These are phyloP conservation scores for Drosophila punjabiensis DNA, from an alignment of 1,140 invertebrate genomes.

Conservation along the genomic window DNA sequence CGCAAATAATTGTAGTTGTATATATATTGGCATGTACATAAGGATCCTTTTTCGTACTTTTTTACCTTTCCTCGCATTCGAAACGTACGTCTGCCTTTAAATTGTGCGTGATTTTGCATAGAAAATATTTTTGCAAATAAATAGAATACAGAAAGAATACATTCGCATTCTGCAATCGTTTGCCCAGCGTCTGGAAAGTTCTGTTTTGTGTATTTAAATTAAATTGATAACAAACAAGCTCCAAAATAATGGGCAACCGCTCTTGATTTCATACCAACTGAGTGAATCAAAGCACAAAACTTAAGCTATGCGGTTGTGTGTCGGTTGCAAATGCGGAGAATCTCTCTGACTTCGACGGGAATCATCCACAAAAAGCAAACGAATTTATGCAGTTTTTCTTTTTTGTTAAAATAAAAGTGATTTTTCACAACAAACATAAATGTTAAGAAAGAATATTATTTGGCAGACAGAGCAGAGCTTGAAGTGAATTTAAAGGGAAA, in stretches of 20 bases:
- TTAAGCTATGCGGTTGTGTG: conserved; percentile 14
- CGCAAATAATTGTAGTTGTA: conserved; percentile 52
- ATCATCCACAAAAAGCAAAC: conserved; percentile 27
- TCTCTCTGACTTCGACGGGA: conserved; percentile 21
- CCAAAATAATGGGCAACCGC: conserved; percentile 39
- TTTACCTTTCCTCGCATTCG: not conserved
- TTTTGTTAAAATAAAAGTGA: conserved; percentile 1
- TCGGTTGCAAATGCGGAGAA: conserved; percentile 21
- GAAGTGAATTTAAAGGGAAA: not conserved
- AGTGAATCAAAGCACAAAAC: conserved; percentile 17
- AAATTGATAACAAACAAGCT: conserved; percentile 50
- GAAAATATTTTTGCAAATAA: conserved; percentile 39
- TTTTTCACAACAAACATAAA: not conserved
- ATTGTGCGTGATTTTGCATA: conserved; percentile 56
- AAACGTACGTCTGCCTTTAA: conserved; percentile 31
- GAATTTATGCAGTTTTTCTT: conserved; percentile 4
- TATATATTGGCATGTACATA: conserved; percentile 10
- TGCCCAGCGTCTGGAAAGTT: conserved; percentile 51
- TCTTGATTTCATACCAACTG: conserved; percentile 26
- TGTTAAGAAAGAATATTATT: not conserved
- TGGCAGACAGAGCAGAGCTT: not conserved
- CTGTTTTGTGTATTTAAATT: conserved; percentile 47
- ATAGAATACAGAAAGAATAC: conserved; percentile 15
- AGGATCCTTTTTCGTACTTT: conserved; percentile 9
- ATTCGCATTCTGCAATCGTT: conserved; percentile 42